Conservation (phyloP, 2,888 invertebrate species). For the Drosophila neoperkinsi region DNA sequence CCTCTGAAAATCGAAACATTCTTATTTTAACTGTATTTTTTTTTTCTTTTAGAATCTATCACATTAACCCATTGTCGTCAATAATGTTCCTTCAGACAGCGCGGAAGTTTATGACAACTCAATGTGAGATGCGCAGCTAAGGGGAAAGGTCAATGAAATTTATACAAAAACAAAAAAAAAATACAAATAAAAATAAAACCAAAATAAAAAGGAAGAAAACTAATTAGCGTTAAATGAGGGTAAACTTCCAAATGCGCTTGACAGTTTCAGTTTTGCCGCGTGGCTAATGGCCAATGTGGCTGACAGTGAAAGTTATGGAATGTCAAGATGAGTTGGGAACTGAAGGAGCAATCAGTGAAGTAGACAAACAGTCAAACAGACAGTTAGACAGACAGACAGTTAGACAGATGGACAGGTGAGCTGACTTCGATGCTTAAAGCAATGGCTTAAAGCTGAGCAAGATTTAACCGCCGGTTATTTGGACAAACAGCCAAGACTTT, state of each 20-base stretch:
- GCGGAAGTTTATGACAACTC: constrained; percentile 14
- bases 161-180: background rate
- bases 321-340: constrained; percentile 21
- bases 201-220: constrained; percentile 36
- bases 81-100: background rate
- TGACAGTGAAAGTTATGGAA: constrained; percentile 48
- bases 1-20: background rate
- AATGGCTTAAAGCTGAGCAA: constrained; percentile 43
- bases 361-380: constrained; percentile 1
- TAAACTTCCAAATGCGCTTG: constrained; percentile 40
- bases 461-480: constrained; percentile 49
- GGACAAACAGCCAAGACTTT: constrained; percentile 50
- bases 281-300: constrained; percentile 34
- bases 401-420: background rate
- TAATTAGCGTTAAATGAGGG: constrained; percentile 71
- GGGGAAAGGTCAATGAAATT: constrained; percentile 54
- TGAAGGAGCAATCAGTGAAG: constrained; percentile 13
- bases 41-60: background rate
- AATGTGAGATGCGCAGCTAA: background rate
- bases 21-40: background rate
- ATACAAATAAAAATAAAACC: background rate
- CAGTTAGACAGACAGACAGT: background rate
- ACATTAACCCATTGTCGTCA: constrained; percentile 5
- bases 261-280: constrained; percentile 40
- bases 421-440: constrained; percentile 35